Percentiles rank a stretch among this genome's conserved stretches.
phyloP scores from a whole-genome alignment of 2,888 invertebrate genomes.

The Theretra japonica region DNA sequence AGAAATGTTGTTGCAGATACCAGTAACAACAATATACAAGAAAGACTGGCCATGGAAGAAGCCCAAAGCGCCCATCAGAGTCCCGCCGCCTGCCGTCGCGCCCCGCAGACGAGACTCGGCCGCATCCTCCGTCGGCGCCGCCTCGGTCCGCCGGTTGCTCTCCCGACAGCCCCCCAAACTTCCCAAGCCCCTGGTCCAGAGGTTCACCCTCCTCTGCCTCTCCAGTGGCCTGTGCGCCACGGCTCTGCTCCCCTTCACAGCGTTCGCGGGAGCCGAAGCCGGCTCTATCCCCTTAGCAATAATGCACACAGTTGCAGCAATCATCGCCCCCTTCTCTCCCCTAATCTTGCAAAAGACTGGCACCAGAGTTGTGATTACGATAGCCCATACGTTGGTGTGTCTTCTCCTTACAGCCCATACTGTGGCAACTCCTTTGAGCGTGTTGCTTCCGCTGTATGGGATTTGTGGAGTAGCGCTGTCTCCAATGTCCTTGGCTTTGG shows the following conservation, averaged over 20 bases:
- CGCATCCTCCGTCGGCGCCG: slow-evolving; percentile 90
- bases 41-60: slow-evolving; percentile 82
- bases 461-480: slow-evolving; percentile 84
- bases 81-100: slow-evolving; percentile 48
- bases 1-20: slow-evolving; percentile 58
- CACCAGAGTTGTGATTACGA: slow-evolving; percentile 68
- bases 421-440: slow-evolving; percentile 66
- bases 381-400: slow-evolving; percentile 83
- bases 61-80: slow-evolving; percentile 59
- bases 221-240: slow-evolving; percentile 87
- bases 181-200: slow-evolving; percentile 76
- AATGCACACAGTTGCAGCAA: slow-evolving; percentile 86
- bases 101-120: slow-evolving; percentile 87
- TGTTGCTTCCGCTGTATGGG: slow-evolving; percentile 71
- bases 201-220: slow-evolving; percentile 83
- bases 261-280: slow-evolving; percentile 77
- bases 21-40: slow-evolving; percentile 73
- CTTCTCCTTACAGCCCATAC: slow-evolving; percentile 86
- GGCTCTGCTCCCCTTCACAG: slow-evolving; percentile 86
- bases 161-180: slow-evolving; percentile 81
- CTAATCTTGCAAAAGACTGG: slow-evolving; percentile 75
- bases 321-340: slow-evolving; percentile 80
- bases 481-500: slow-evolving; percentile 83
- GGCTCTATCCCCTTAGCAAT: slow-evolving; percentile 87
- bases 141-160: slow-evolving; percentile 90